Base-by-base conservation (phyloP, 2,113 vertebrate species). In the Oncorhynchus mykiss region DNA sequence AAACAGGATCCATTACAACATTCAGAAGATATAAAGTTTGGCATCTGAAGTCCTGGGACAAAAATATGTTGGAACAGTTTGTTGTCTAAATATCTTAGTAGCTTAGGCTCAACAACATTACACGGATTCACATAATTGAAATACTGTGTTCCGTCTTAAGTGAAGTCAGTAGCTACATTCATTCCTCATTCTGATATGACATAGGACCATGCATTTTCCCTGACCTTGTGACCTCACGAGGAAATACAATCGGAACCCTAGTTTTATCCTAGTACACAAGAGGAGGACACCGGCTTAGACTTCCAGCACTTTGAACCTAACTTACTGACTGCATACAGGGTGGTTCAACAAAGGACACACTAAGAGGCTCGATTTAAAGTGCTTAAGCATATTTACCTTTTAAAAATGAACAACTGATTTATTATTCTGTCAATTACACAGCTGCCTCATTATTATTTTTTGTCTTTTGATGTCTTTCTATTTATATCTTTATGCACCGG, bases 1-100 rank as follows among this genome's bases (percentile, higher is more conserved):
- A 79, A 72, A 77, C 75, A 67, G 78, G 73, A 83, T 83, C 74
- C 80, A 86, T 90, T 84, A 85, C 73, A 84, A 79, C 82, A 84
- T 81, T 80, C 76, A 69, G 69, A 85, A 75, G 71, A 85, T 71
- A 80, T 49, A n/a, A 18, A 2, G 70, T 67, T 83, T 82, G 71
- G 70, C 39, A 49, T 71, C 9, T 24, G 27, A 25, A 64, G 57
- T 22, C 31, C 57, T 18, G 25, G 27, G 29, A 69, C 16, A 18
- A 11, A 59, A 62, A 59, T 34, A 62, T 14, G 51, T 20, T 29
- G 54, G n/a, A n/a, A 24, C 71, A 60, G 27, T 60, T n/a, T 70
- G 67, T 45, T 70, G n/a, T 25, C 11, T 34, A 31, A 67, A 22
- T 14, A 4, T 64, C 24, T 64, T 64, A 16, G 20, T 64, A 69